Conservation (phyloP, 2,113 vertebrate genomes). For the Lampris incognitus region DNA sequence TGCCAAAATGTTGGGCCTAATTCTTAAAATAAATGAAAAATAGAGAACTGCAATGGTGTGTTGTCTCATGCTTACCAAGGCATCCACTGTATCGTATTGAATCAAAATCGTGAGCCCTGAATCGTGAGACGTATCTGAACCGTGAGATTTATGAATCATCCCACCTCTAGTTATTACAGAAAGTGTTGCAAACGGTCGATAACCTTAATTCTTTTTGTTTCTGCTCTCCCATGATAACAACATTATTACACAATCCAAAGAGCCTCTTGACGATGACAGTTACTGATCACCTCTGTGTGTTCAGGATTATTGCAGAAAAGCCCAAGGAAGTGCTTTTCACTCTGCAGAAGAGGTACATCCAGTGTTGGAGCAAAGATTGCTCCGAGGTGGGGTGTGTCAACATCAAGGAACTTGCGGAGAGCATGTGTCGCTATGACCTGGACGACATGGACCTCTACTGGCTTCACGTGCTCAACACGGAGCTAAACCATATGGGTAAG, state of each 20-base stretch:
- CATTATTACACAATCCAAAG: not conserved
- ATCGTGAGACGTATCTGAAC: too few relatives aligned
- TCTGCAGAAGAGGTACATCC: conserved; percentile 91
- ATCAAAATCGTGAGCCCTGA: too few relatives aligned
- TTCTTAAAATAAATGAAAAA: too few relatives aligned
- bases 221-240: not conserved
- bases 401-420: conserved; percentile 92
- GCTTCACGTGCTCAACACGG: conserved; percentile 89
- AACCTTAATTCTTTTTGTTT: too few relatives aligned
- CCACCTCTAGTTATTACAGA: too few relatives aligned
- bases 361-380: conserved; percentile 86
- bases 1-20: too few relatives aligned
- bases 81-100: too few relatives aligned
- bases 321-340: conserved; percentile 88
- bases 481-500: conserved; percentile 91
- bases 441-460: conserved; percentile 95
- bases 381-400: conserved; percentile 90
- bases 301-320: conserved; percentile 87
- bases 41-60: too few relatives aligned
- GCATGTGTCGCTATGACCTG: conserved; percentile 95
- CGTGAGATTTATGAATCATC: too few relatives aligned
- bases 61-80: too few relatives aligned
- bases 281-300: not conserved
- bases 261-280: not conserved
- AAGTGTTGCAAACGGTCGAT: too few relatives aligned